Evolutionary conservation across 2,888 invertebrate genomes (phyloP).

Genomic region (Tyria jacobaeae): DNA sequence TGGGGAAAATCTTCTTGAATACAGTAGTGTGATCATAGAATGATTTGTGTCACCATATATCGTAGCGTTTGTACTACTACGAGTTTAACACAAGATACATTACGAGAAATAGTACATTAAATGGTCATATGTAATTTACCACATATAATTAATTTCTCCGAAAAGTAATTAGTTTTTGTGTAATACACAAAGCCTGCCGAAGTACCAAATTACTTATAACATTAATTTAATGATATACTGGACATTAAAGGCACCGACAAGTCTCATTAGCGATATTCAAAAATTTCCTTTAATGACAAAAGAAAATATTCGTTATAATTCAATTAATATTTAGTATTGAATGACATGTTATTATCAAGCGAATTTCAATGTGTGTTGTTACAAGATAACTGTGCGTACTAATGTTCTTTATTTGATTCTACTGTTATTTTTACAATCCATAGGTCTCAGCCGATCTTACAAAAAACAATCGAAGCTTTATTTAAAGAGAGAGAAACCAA

Average conservation of each 20-base stretch:
- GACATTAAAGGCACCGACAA: constrained; percentile 13
- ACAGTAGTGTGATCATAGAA: background rate
- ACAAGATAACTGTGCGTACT: background rate
- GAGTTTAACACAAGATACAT: background rate
- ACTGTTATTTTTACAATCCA: background rate
- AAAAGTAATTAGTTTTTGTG: background rate
- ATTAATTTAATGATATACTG: background rate
- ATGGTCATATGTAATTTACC: background rate
- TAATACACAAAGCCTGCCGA: background rate
- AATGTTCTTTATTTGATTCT: background rate
- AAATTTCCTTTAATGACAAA: no score
- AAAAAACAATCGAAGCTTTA: constrained; percentile 74
- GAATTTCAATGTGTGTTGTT: background rate
- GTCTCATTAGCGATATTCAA: constrained; percentile 5
- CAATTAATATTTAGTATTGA: background rate
- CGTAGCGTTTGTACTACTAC: background rate
- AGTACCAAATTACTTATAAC: background rate
- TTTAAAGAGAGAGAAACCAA: constrained; percentile 71
- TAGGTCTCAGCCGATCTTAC: constrained; percentile 76
- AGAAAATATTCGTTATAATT: no score
- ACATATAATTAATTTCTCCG: background rate
- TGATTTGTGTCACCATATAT: background rate
- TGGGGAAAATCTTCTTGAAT: background rate
- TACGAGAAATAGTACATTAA: background rate
- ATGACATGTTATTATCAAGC: background rate